These are phyloP conservation scores for Gastrophryne carolinensis DNA, from an alignment of 2,797 vertebrate species.

Conservation along the genomic window DNA sequence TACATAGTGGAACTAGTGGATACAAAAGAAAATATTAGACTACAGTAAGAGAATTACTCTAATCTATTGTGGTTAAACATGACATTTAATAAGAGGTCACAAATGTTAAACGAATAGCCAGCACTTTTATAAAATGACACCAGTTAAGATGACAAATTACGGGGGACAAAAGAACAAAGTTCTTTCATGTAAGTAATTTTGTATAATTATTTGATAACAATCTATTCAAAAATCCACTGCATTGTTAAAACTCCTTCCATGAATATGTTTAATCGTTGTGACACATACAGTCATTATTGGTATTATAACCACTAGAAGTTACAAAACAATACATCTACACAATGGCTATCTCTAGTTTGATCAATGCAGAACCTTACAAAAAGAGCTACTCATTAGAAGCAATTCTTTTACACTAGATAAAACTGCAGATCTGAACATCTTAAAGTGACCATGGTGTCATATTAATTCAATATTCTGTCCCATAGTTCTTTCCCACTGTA, in stretches of 20 bases:
- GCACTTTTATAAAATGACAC: constrained; percentile 15
- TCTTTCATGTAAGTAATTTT: constrained; percentile 25
- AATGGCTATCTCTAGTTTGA: constrained; percentile 4
- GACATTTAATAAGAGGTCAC: constrained; percentile 20
- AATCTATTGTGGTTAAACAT: constrained; percentile 27
- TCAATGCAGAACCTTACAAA: neutral
- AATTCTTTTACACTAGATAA: neutral
- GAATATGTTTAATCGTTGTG: constrained; percentile 22
- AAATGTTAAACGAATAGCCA: constrained; percentile 2
- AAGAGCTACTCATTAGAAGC: neutral
- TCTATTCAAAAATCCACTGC: constrained; percentile 27
- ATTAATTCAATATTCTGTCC: too few relatives aligned
- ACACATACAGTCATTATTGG: constrained; percentile 15
- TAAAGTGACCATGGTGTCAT: too few relatives aligned
- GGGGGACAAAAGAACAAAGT: constrained; percentile 22
- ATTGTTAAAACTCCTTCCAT: constrained; percentile 23
- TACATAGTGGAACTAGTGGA: neutral
- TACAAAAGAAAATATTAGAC: neutral
- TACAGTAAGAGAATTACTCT: neutral
- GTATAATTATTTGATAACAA: constrained; percentile 50
- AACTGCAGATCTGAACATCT: too few relatives aligned
- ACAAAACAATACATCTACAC: neutral
- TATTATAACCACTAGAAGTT: neutral
- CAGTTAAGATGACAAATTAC: constrained; percentile 33
- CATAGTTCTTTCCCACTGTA: too few relatives aligned